Percentiles rank a stretch among this genome's conserved stretches.
phyloP scores from a whole-genome alignment of 2,113 vertebrate species.

The Alligator mississippiensis region DNA sequence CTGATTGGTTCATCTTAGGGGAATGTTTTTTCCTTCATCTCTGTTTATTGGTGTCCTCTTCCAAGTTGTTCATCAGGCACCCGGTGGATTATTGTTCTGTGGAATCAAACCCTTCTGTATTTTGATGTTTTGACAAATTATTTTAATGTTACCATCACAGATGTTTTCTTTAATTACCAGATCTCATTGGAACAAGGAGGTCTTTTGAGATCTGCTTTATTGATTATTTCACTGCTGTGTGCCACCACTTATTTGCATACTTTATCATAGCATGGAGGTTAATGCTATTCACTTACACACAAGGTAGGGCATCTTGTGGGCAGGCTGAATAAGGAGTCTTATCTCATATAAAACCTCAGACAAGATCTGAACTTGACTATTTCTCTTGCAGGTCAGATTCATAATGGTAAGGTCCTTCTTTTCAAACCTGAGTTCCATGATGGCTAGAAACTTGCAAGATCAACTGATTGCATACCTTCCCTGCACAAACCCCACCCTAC shows the following conservation, averaged over 20 bases:
- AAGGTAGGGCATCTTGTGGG: not conserved
- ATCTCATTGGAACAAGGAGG: constrained; percentile 14
- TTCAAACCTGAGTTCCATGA: not conserved
- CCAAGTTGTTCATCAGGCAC: not conserved
- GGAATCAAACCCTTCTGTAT: constrained; percentile 36
- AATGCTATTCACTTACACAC: not conserved
- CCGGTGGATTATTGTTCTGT: constrained; percentile 29
- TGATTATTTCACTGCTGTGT: constrained; percentile 26
- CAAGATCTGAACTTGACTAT: not conserved
- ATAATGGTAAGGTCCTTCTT: not conserved
- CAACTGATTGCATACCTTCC: not conserved
- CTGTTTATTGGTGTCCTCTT: not conserved
- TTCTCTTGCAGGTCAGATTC: not conserved
- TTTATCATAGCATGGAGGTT: not conserved
- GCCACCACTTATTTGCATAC: not conserved
- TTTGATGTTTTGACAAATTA: constrained; percentile 55
- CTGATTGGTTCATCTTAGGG: too few relatives aligned
- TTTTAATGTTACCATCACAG: constrained; percentile 45
- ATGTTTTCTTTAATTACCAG: constrained; percentile 34
- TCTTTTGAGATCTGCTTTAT: constrained; percentile 9
- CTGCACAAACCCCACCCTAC: too few relatives aligned
- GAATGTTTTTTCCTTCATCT: not conserved
- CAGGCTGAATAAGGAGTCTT: not conserved
- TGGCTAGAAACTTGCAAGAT: not conserved
- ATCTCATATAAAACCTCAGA: not conserved